Base-by-base conservation (phyloP, 2,888 invertebrate genomes). In the Idaea dimidiata region DNA sequence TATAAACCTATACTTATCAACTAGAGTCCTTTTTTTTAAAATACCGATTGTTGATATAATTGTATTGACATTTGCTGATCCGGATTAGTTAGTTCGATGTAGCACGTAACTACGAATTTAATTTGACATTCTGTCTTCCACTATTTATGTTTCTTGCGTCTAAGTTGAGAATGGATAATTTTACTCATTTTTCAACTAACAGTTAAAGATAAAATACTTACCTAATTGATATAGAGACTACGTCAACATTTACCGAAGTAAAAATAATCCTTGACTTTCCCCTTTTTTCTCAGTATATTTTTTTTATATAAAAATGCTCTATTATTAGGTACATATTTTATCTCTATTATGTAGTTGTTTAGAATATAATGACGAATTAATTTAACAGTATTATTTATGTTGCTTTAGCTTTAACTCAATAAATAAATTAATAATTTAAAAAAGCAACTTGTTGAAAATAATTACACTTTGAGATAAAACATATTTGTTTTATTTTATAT, bases 381-480 rank as follows among this genome's bases (percentile, higher is more conserved):
- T 58, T 58, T 61, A 66, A 60, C 71, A 69, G 70, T 69, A 68
- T 70, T 72, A 70, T 59, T 67, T 70, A 54, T 62, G 62, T 66
- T 66, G 70, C 68, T 64, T 33, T 68, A 54, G 56, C 16, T 24
- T 65, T 62, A 62, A 60, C 67, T 61, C 66, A 58, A 57, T 59
- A 55, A 53, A 64, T 72, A 71, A 69, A 24, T 70, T 68, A 72
- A 73, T 73, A 69, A 72, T 54, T 64, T 62, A 43, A 43, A n/a
- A 43, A 43, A 43, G 74, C 71, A 73, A 71, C 57, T 58, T 58
- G 62, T 67, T 64, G 60, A 54, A 60, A 68, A 73, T 77, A 76
- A 74, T 75, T 70, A 75, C 75, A 78, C 77, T 71, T 74, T 73
- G 69, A 76, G 65, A 69, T 65, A 66, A 54, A 56, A 62, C 31